Evolutionary conservation across 2,797 vertebrate species (phyloP).

Genomic region (Clangula hyemalis): DNA sequence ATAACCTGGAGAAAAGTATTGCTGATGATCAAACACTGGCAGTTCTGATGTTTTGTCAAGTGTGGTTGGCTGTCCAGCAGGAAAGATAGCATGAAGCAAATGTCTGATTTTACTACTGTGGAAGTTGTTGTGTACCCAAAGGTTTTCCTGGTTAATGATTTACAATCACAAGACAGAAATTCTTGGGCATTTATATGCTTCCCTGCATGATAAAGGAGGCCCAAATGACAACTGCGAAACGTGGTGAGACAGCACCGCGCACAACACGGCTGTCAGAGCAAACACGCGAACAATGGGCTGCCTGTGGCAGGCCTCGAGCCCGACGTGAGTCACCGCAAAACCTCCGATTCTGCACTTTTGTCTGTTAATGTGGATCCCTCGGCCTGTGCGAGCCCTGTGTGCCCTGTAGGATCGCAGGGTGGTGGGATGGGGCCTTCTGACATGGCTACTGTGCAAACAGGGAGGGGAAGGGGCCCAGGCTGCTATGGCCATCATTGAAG

Average conservation of each 20-base stretch:
- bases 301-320: background rate
- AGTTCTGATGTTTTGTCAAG: background rate
- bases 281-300: background rate
- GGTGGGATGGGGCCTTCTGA: rapidly evolving
- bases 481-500: background rate
- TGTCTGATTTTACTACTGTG: rapidly evolving
- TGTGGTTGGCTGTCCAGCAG: background rate
- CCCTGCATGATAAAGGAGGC: rapidly evolving
- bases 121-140: background rate
- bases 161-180: background rate
- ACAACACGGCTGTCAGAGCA: background rate
- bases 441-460: rapidly evolving
- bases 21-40: background rate
- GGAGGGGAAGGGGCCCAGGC: background rate
- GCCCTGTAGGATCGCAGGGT: rapidly evolving
- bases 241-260: rapidly evolving
- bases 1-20: background rate
- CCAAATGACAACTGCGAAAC: rapidly evolving
- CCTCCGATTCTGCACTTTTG: rapidly evolving
- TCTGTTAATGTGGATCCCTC: background rate
- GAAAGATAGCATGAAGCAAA: background rate
- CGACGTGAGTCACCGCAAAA: rapidly evolving
- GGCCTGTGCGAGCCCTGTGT: rapidly evolving
- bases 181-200: background rate
- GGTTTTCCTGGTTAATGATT: background rate